Evolutionary conservation across 2,888 invertebrate genomes (phyloP).

Genomic region (Athetis lepigone): DNA sequence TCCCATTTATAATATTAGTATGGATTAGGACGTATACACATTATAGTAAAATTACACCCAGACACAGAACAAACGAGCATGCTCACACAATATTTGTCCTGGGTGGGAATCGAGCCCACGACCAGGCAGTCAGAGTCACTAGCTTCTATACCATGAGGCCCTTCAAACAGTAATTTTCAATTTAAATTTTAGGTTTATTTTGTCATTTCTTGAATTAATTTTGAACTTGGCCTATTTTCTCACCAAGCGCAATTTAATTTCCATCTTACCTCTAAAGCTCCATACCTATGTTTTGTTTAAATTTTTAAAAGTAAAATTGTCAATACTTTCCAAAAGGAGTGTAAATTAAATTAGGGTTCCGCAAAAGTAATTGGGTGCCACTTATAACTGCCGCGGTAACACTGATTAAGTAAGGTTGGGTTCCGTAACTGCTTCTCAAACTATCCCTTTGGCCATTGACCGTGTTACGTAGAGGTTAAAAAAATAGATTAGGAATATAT

Average conservation of each 20-base stretch:
- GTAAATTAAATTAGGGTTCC: slow-evolving; percentile 55
- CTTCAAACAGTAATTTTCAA: too few species aligned
- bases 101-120: too few species aligned
- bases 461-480: not conserved
- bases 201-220: too few species aligned
- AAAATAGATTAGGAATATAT: slow-evolving; percentile 14
- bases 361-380: slow-evolving; percentile 41
- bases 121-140: too few species aligned
- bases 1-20: too few species aligned
- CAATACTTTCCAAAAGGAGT: slow-evolving; percentile 10
- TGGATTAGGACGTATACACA: too few species aligned
- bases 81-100: too few species aligned
- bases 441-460: slow-evolving; percentile 8
- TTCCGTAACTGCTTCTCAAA: slow-evolving; percentile 26
- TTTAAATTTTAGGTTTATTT: too few species aligned
- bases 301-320: slow-evolving; percentile 22
- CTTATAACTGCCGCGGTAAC: slow-evolving; percentile 28
- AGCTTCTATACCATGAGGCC: too few species aligned
- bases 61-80: too few species aligned
- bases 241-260: not conserved
- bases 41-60: too few species aligned
- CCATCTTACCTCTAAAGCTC: not conserved
- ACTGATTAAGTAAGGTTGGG: slow-evolving; percentile 35
- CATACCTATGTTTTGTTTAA: slow-evolving; percentile 7
- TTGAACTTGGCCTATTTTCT: not conserved